A percentile compares a stretch with the other conserved stretches of the same genome.
Evolutionary conservation across 1,140 invertebrate species (phyloP).

Genomic region (Lineus longissimus): DNA sequence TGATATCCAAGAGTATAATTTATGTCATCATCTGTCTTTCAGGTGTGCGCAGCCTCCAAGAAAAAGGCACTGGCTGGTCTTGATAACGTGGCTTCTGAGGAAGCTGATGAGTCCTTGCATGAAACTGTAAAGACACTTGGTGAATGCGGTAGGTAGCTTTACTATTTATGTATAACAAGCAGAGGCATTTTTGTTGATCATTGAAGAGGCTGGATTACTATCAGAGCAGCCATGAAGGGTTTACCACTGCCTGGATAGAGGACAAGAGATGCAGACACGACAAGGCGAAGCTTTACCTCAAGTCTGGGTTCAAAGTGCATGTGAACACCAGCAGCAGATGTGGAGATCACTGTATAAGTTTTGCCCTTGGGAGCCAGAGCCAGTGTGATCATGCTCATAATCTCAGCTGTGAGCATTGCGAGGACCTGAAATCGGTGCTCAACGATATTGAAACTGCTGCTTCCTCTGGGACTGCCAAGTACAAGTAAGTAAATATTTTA

Average conservation of each 20-base stretch:
- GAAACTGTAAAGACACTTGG: background rate
- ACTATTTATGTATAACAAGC: no score
- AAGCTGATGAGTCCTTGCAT: background rate
- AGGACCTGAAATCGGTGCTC: background rate
- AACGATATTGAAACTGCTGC: background rate
- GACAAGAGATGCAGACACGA: no score
- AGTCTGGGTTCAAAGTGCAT: no score
- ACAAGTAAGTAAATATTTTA: no score
- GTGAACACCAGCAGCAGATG: no score
- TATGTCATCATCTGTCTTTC: background rate
- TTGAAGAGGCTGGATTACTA: no score
- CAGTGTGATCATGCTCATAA: background rate
- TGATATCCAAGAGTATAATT: no score
- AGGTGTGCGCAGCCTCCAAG: background rate
- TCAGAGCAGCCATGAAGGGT: no score
- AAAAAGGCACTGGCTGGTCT: background rate
- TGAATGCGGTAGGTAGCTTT: background rate
- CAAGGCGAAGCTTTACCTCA: no score
- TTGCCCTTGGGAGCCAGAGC: background rate
- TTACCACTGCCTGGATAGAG: no score
- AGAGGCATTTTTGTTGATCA: no score
- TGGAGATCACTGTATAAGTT: no score
- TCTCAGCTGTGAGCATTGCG: background rate
- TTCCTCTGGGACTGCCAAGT: background rate
- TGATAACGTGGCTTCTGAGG: background rate